phyloP scores from a whole-genome alignment of 2,888 invertebrate species.

The Cosmorhoe ocellata region DNA sequence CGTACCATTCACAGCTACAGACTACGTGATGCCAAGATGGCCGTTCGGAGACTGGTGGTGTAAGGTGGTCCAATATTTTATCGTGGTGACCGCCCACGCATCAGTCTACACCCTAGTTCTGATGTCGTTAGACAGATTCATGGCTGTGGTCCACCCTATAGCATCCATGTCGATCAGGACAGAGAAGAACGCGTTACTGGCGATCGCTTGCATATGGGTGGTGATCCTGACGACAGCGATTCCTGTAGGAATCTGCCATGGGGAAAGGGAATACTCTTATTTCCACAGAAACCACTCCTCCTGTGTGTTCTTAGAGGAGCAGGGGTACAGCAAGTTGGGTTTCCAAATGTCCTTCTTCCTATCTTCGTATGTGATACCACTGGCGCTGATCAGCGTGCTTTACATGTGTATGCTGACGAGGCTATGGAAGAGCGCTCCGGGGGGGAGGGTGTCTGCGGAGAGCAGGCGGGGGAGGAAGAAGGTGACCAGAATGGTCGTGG shows the following conservation, averaged over 20 bases:
- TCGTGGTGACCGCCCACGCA: conserved; percentile 95
- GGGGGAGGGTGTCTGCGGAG: conserved; percentile 91
- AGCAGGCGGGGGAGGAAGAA: conserved; percentile 92
- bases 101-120: conserved; percentile 96
- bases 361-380: conserved; percentile 93
- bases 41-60: conserved; percentile 96
- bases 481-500: conserved; percentile 95
- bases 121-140: conserved; percentile 95
- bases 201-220: conserved; percentile 91
- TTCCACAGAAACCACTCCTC: conserved; percentile 85
- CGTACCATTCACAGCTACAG: conserved; percentile 96
- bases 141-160: conserved; percentile 97
- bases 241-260: conserved; percentile 90
- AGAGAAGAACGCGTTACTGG: conserved; percentile 89
- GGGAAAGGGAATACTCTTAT: conserved; percentile 86
- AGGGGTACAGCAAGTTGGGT: conserved; percentile 82
- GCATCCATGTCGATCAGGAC: conserved; percentile 93
- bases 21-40: conserved; percentile 94
- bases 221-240: conserved; percentile 90
- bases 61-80: conserved; percentile 94
- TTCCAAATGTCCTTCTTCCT: conserved; percentile 92
- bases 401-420: conserved; percentile 95
- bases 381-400: conserved; percentile 92
- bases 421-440: conserved; percentile 92
- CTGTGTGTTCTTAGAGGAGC: conserved; percentile 85